phyloP scores from a whole-genome alignment of 2,113 vertebrate genomes.

The Callocephalon fimbriatum region DNA sequence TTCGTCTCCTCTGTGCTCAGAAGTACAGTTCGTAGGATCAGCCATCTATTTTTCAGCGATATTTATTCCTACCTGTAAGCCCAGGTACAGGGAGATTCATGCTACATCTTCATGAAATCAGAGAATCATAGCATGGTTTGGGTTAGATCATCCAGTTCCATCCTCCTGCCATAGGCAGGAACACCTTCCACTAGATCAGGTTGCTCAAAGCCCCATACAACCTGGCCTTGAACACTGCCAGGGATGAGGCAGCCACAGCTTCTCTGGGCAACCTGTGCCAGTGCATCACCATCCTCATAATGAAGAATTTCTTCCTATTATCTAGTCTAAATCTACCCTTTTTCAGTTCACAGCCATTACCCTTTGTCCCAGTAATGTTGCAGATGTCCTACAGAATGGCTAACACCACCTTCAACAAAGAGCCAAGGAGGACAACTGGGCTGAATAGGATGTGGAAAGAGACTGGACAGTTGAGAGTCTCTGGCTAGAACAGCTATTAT shows the following conservation, averaged over 20 bases:
- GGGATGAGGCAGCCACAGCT: neutral
- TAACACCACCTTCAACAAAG: neutral
- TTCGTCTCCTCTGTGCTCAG: neutral
- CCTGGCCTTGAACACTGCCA: neutral
- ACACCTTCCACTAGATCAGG: neutral
- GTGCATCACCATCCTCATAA: neutral
- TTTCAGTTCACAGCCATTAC: neutral
- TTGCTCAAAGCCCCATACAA: neutral
- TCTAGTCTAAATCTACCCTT: neutral
- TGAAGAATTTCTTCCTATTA: neutral
- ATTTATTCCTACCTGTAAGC: neutral
- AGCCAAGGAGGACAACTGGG: neutral
- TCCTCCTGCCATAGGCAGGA: neutral
- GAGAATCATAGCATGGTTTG: neutral
- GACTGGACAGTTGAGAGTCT: neutral
- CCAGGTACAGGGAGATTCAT: neutral
- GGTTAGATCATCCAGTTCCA: neutral
- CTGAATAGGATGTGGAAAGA: rapidly evolving
- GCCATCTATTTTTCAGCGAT: neutral
- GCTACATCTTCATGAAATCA: neutral
- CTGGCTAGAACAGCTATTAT: neutral
- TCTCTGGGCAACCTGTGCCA: neutral
- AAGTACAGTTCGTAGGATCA: neutral
- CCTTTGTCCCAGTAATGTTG: neutral
- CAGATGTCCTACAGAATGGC: neutral